phyloP scores from a whole-genome alignment of 2,888 invertebrate species.

The Chalcosyrphus nemorum region DNA sequence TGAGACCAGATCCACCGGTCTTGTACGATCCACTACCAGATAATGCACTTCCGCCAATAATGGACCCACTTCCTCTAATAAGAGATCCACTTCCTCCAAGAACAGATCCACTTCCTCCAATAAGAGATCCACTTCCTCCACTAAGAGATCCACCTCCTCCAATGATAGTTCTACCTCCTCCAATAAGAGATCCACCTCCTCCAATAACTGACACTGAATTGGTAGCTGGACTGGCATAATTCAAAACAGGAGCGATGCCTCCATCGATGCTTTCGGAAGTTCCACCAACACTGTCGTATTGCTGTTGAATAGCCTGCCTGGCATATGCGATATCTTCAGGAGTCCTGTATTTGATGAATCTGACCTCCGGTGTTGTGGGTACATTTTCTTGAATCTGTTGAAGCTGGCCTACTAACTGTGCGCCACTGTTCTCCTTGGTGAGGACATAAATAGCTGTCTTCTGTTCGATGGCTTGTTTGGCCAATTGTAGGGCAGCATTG shows the following conservation, averaged over 20 bases:
- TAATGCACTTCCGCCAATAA: too few relatives aligned
- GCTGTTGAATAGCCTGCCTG: conserved; percentile 71
- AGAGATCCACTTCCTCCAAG: background rate
- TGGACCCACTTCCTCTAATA: too few relatives aligned
- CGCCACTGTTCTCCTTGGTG: conserved; percentile 78
- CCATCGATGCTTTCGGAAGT: conserved; percentile 64
- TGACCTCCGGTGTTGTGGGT: conserved; percentile 74
- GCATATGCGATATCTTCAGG: conserved; percentile 73
- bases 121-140: too few relatives aligned
- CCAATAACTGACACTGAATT: too few relatives aligned
- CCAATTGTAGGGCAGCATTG: conserved; percentile 78
- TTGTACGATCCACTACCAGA: too few relatives aligned
- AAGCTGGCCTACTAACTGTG: conserved; percentile 76
- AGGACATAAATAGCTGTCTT: conserved; percentile 81
- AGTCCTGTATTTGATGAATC: conserved; percentile 75
- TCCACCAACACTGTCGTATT: conserved; percentile 73
- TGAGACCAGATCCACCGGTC: too few relatives aligned
- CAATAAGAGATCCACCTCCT: background rate
- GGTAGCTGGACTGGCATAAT: conserved; percentile 75
- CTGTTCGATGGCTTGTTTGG: conserved; percentile 79
- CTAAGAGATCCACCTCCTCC: too few relatives aligned
- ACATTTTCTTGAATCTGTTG: conserved; percentile 67
- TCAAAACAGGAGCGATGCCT: conserved; percentile 76
- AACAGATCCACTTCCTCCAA: background rate
- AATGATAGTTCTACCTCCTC: too few relatives aligned